These are phyloP conservation scores for Rambutsinella grinnellia DNA, from an alignment of 2,888 invertebrate genomes.

Conservation along the genomic window DNA sequence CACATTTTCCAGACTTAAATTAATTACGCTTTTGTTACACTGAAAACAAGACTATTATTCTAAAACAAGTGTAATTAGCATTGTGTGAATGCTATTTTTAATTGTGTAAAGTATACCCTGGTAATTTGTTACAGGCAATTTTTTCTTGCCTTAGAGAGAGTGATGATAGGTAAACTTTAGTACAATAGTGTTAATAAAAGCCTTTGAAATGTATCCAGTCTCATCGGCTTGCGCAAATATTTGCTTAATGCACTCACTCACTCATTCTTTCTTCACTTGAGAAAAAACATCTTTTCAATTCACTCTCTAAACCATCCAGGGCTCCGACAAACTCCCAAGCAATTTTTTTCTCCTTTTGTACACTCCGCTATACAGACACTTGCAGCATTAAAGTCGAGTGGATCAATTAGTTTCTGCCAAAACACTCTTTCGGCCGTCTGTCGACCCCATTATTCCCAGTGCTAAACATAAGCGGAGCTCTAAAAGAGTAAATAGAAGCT, in stretches of 20 bases:
- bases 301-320: conserved; percentile 5
- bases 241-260: conserved; percentile 50
- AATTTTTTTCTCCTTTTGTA: background rate
- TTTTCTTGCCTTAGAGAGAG: background rate
- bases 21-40: background rate
- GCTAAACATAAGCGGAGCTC: too few relatives aligned
- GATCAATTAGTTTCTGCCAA: conserved; percentile 56
- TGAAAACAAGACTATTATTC: too few relatives aligned
- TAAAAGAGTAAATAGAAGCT: too few relatives aligned
- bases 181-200: too few relatives aligned
- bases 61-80: background rate
- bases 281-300: conserved; percentile 17
- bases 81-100: background rate
- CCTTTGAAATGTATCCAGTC: conserved; percentile 25
- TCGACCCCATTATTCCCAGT: conserved; percentile 50
- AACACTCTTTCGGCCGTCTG: conserved; percentile 45
- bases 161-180: background rate
- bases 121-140: background rate
- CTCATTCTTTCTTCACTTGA: conserved; percentile 33
- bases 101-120: background rate
- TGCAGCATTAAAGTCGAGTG: conserved; percentile 26
- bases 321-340: too few relatives aligned
- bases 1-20: background rate
- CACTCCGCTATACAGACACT: background rate
- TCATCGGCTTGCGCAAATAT: conserved; percentile 43